Base-by-base conservation (phyloP, 2,113 vertebrate genomes). In the Mus pahari region DNA sequence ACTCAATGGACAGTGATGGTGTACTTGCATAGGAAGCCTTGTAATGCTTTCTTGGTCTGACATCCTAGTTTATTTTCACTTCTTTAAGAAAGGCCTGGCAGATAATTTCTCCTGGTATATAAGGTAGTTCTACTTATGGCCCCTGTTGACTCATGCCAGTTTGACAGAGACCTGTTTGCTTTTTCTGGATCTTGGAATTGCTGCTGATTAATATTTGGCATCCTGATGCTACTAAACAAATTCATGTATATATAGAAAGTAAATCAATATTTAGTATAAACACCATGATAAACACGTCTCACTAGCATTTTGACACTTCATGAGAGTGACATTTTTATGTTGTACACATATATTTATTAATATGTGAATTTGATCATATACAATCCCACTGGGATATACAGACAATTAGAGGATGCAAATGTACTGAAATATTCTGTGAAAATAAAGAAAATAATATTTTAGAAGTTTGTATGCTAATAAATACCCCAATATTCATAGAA, bases 211-310 rank as follows among this genome's bases (percentile, higher is more conserved):
- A 68, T 68, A 68, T 33, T 68, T 68, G 12, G 10, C 16, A 68
- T 68, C 31, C 66, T 68, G 31, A 68, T 68, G 31, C 66, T 68
- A 16, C 66, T 62, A 66, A 48, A 60, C 50, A 33, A 92, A 93
- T 96, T 28, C 5, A 7, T 0, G 4, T 5, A 11, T 87, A 96
- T 97, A 88, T 90, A 92, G 3, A 96, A 73, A 70, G 91, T 42
- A 7, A 92, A 91, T 95, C 42, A 91, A 91, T 1, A 3, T 86
- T 97, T 96, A 94, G 74, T 94, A 94, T 7, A 97, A 93, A 96
- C 83, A 58, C 19, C 19, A 71, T 78, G 9, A 93, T 77, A 94
- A 93, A 96, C 48, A 91, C 1, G 4, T 92, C 0, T 13, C 64
- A 5, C 50, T 62, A 1, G 13, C 74, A 53, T 62, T 93, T 93